Evolutionary conservation across 1,140 invertebrate species (phyloP).

Genomic region (Mycetomoellerius zeteki): DNA sequence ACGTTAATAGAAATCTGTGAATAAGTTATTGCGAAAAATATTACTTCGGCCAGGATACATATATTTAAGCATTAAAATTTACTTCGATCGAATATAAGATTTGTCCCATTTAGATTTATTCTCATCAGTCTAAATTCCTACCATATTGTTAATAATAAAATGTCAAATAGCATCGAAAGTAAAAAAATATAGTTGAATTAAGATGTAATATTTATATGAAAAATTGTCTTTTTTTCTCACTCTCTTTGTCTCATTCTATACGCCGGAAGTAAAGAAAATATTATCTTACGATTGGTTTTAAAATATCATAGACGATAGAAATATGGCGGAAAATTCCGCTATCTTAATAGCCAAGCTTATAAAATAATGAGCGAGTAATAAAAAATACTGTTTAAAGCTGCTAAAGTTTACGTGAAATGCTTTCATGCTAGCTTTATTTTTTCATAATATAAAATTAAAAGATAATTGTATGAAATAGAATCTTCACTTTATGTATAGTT

Average conservation of each 20-base stretch:
- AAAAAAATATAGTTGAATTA: not conserved
- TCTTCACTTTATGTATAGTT: not conserved
- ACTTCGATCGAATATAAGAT: too few species aligned
- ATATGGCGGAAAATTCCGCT: not conserved
- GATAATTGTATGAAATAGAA: not conserved
- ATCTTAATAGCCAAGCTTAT: conserved; percentile 29
- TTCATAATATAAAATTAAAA: conserved; percentile 13
- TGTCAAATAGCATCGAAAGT: not conserved
- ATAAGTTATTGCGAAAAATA: too few species aligned
- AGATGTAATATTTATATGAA: not conserved
- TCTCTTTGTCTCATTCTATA: not conserved
- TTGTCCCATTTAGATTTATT: too few species aligned
- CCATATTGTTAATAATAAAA: too few species aligned
- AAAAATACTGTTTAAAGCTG: not conserved
- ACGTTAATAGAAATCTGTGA: too few species aligned
- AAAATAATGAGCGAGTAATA: conserved; percentile 1
- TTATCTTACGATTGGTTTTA: conserved; percentile 17
- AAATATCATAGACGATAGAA: conserved; percentile 25
- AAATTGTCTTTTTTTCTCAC: conserved; percentile 6
- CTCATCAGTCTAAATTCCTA: too few species aligned
- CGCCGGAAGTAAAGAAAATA: not conserved
- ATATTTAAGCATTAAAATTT: too few species aligned
- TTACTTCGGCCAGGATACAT: too few species aligned
- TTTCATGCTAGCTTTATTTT: conserved; percentile 16
- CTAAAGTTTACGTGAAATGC: not conserved